phyloP scores from a whole-genome alignment of 2,888 invertebrate species.

The Troilus luridus region DNA sequence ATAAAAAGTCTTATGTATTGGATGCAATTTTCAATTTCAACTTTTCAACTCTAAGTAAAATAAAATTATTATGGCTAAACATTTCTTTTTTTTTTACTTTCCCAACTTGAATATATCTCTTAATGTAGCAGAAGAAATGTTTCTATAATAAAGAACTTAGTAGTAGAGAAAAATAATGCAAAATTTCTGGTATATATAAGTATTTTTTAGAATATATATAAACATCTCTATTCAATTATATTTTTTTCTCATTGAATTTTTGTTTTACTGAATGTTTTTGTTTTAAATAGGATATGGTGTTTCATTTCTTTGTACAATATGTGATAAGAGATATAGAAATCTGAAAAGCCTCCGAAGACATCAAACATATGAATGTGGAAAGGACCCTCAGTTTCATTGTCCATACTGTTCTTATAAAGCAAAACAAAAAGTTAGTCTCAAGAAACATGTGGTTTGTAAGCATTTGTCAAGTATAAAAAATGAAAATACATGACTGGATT shows the following conservation, averaged over 20 bases:
- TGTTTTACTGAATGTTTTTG: not conserved
- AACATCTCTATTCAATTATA: not conserved
- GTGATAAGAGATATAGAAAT: conserved; percentile 68
- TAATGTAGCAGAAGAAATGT: too few species aligned
- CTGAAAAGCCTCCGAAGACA: conserved; percentile 69
- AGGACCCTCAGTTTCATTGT: conserved; percentile 66
- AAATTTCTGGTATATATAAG: too few species aligned
- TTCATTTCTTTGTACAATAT: conserved; percentile 57
- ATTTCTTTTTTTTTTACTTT: too few species aligned
- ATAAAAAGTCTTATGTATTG: too few species aligned
- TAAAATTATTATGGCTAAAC: too few species aligned
- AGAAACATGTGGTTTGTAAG: not conserved
- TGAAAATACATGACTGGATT: not conserved
- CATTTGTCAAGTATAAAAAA: not conserved
- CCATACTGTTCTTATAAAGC: conserved; percentile 67
- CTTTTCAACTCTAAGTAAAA: too few species aligned
- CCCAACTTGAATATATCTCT: too few species aligned
- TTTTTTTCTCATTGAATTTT: not conserved
- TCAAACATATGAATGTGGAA: conserved; percentile 69
- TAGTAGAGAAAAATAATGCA: too few species aligned
- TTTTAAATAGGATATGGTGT: not conserved
- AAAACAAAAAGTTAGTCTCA: conserved; percentile 64
- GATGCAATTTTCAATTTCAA: too few species aligned
- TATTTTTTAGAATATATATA: not conserved
- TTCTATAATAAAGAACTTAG: too few species aligned